A percentile compares a stretch with the other conserved stretches of the same genome.
Evolutionary conservation across 2,888 invertebrate genomes (phyloP).

Genomic region (Monochamus alternatus): DNA sequence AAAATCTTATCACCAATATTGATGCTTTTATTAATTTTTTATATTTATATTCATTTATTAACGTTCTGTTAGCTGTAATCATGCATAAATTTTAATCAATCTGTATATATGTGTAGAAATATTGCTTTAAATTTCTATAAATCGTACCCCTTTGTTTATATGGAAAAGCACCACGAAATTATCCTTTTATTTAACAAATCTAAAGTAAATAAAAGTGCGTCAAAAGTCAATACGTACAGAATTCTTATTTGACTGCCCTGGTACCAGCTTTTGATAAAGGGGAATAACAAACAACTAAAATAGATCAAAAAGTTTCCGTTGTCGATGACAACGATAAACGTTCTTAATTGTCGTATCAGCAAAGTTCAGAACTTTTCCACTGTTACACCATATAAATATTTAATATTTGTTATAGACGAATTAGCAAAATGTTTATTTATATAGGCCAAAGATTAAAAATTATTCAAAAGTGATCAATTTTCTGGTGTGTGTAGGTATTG

Average conservation of each 20-base stretch:
- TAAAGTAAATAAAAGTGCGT: neutral
- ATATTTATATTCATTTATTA: no score
- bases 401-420: neutral
- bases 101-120: no score
- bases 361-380: constrained; percentile 14
- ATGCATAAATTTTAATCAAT: no score
- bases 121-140: no score
- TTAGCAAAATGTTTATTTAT: neutral
- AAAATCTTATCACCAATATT: no score
- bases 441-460: neutral
- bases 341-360: neutral
- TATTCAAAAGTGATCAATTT: no score
- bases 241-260: neutral
- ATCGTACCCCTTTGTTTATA: no score
- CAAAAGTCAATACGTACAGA: neutral
- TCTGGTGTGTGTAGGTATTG: no score
- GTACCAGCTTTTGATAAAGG: neutral
- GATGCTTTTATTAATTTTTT: no score
- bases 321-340: neutral
- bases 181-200: neutral
- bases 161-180: no score
- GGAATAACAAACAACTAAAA: constrained; percentile 2
- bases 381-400: neutral
- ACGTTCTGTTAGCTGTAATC: no score
- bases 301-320: neutral